Conservation (phyloP, 1,140 invertebrate species). For the Zaprionus lachaisei region DNA sequence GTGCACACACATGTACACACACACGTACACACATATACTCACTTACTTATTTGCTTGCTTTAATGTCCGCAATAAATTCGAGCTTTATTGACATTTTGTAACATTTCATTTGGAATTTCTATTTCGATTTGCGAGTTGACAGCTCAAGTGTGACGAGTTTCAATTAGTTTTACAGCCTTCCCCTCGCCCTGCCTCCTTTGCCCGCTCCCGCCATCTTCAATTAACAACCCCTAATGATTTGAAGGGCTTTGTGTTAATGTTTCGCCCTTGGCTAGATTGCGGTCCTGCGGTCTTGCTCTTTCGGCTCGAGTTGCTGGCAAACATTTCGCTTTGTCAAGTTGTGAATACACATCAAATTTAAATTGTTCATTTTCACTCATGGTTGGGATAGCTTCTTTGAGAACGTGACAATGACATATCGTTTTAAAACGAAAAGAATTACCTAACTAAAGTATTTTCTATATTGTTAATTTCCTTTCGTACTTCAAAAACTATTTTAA, state of each 20-base stretch:
- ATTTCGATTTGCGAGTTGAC: slow-evolving; percentile 9
- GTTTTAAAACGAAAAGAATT: too few relatives aligned
- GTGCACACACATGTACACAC: background rate
- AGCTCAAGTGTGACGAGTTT: slow-evolving; percentile 32
- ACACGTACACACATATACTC: background rate
- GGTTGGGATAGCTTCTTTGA: too few relatives aligned
- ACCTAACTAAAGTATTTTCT: too few relatives aligned
- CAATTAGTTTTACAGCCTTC: slow-evolving; percentile 23
- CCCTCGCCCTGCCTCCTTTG: background rate
- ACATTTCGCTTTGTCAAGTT: background rate
- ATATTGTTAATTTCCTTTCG: too few relatives aligned
- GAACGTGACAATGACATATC: too few relatives aligned
- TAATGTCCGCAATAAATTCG: slow-evolving; percentile 18
- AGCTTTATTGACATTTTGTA: slow-evolving; percentile 36
- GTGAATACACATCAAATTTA: too few relatives aligned
- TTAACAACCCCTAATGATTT: slow-evolving; percentile 20
- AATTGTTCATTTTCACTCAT: too few relatives aligned
- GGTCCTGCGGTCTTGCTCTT: background rate
- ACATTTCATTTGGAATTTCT: slow-evolving; percentile 10
- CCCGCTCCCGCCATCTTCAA: background rate
- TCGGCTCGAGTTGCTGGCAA: background rate
- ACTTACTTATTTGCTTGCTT: background rate
- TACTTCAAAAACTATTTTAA: too few relatives aligned
- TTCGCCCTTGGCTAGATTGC: background rate
- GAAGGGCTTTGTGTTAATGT: slow-evolving; percentile 13